phyloP scores from a whole-genome alignment of 2,888 invertebrate species.

The Sisyra nigra region DNA sequence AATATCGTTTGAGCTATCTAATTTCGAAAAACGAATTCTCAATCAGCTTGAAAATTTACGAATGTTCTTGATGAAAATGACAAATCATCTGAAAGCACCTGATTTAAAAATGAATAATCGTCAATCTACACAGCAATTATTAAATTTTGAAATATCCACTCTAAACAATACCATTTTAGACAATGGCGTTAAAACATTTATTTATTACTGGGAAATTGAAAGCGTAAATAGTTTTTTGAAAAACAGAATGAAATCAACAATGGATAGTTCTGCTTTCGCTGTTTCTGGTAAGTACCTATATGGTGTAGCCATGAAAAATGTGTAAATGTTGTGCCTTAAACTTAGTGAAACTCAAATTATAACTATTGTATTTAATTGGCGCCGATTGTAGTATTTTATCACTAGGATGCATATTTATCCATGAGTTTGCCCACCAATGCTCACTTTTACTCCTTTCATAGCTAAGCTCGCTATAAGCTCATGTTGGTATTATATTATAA shows the following conservation, averaged over 20 bases:
- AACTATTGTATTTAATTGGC: no score
- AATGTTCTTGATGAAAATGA: background rate
- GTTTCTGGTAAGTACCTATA: no score
- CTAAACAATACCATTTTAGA: constrained; percentile 20
- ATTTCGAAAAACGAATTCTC: background rate
- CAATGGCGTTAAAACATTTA: constrained; percentile 18
- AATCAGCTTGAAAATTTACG: background rate
- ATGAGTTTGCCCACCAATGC: no score
- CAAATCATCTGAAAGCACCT: background rate
- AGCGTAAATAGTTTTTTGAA: constrained; percentile 15
- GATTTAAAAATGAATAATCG: constrained; percentile 6
- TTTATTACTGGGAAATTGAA: constrained; percentile 22
- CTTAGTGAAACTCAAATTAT: no score
- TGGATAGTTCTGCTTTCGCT: background rate
- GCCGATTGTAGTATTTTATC: no score
- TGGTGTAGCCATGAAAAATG: no score
- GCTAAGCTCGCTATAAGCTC: no score
- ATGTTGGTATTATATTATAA: no score
- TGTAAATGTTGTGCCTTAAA: no score
- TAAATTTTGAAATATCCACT: constrained; percentile 16
- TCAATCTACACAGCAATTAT: constrained; percentile 4
- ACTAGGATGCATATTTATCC: no score
- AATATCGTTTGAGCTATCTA: no score
- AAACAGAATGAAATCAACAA: background rate
- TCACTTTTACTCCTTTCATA: no score